Evolutionary conservation across 2,888 invertebrate species (phyloP).

Genomic region (Mesorhabditis sp.): DNA sequence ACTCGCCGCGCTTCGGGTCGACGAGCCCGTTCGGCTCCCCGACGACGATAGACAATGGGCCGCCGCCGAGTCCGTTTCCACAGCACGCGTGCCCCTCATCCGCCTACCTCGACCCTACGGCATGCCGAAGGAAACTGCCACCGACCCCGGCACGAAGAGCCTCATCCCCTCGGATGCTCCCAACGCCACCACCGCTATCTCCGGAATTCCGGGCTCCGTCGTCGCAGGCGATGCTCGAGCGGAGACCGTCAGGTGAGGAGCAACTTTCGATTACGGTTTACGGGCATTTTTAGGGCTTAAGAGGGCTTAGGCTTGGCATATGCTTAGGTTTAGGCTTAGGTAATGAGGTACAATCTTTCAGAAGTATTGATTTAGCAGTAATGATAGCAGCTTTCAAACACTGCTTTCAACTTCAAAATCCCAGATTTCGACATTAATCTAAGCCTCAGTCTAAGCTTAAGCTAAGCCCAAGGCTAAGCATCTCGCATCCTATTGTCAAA

Average conservation of each 20-base stretch:
- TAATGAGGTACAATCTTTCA: background rate
- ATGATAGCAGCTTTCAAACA: too few relatives aligned
- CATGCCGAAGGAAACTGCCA: constrained; percentile 37
- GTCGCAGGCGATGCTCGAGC: constrained; percentile 24
- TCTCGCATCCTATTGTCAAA: background rate
- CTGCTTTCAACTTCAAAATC: too few relatives aligned
- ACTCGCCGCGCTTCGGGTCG: constrained; percentile 3
- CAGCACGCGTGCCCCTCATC: constrained; percentile 31
- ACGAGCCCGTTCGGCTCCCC: background rate
- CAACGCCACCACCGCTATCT: constrained; percentile 44
- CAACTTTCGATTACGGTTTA: background rate
- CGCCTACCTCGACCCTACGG: constrained; percentile 32
- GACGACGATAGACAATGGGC: background rate
- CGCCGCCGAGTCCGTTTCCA: background rate
- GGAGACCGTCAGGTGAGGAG: constrained; percentile 28
- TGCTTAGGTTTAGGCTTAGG: background rate
- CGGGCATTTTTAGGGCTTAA: background rate
- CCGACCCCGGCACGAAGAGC: constrained; percentile 36
- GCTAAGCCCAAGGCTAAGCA: background rate
- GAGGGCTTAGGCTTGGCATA: background rate
- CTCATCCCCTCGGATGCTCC: constrained; percentile 41
- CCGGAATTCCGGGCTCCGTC: constrained; percentile 33
- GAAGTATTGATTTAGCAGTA: too few relatives aligned
- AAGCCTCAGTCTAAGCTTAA: background rate
- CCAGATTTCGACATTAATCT: too few relatives aligned